Evolutionary conservation across 2,888 invertebrate species (phyloP).

Genomic region (Hylaea fasciaria): DNA sequence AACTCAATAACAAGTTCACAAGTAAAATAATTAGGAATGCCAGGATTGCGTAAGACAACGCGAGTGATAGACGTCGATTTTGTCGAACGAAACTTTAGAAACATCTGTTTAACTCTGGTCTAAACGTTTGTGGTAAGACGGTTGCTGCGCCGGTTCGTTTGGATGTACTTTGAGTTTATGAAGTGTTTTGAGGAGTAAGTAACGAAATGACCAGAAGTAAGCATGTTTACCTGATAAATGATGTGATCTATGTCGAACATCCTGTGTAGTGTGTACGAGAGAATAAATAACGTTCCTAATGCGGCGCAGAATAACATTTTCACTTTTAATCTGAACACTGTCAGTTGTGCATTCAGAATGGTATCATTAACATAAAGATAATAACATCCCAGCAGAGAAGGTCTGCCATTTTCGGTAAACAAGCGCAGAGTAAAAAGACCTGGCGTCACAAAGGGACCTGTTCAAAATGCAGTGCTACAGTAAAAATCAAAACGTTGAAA

Average conservation of each 20-base stretch:
- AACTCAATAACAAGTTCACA: no score
- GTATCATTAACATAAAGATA: conserved; percentile 47
- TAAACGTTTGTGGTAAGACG: no score
- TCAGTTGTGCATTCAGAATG: conserved; percentile 33
- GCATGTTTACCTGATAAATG: background rate
- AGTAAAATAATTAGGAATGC: no score
- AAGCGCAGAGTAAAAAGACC: conserved; percentile 47
- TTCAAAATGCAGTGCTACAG: conserved; percentile 55
- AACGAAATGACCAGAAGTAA: background rate
- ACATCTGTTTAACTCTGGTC: no score
- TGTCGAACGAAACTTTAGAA: no score
- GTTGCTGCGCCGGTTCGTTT: conserved; percentile 8
- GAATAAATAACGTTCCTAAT: conserved; percentile 10
- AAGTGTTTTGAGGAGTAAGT: conserved; percentile 16
- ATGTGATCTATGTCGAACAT: background rate
- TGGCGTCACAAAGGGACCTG: conserved; percentile 60
- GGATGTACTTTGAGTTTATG: background rate
- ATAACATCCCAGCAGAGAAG: conserved; percentile 40
- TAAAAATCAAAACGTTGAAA: conserved; percentile 75
- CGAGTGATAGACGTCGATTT: no score
- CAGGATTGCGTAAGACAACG: no score
- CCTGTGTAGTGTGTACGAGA: background rate
- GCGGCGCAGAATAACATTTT: conserved; percentile 14
- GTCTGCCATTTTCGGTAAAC: conserved; percentile 51
- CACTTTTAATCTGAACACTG: conserved; percentile 22